phyloP scores from a whole-genome alignment of 1,140 invertebrate species.

The Cyclina sinensis region DNA sequence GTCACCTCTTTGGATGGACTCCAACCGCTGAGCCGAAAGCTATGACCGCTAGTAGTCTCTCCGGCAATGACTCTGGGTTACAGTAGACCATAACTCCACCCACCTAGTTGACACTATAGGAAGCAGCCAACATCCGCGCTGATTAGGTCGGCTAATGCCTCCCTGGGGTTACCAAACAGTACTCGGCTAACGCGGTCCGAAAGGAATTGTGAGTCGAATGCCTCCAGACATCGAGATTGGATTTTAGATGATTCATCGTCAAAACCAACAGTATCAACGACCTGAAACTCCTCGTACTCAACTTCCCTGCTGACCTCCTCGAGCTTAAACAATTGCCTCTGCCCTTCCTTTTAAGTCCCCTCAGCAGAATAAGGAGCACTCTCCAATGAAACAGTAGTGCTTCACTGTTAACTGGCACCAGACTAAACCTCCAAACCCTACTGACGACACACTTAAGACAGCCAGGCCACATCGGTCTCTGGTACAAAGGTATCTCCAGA shows the following conservation, averaged over 20 bases:
- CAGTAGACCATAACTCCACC: conserved; percentile 9
- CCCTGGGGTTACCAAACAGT: not conserved
- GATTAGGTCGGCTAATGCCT: not conserved
- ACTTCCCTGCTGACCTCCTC: not conserved
- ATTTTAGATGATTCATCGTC: not conserved
- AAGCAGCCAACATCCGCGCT: not conserved
- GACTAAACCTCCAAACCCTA: not conserved
- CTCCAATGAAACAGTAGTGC: no score
- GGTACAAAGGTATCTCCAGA: no score
- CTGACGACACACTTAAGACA: not conserved
- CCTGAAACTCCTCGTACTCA: not conserved
- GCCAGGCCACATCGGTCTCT: no score
- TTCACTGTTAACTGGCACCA: no score
- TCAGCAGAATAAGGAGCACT: no score
- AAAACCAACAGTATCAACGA: not conserved
- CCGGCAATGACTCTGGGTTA: conserved; percentile 21
- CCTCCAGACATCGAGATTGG: no score
- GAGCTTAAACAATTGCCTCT: no score
- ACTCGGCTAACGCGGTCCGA: not conserved
- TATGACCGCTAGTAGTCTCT: no score
- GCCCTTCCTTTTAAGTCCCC: no score
- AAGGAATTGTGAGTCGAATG: conserved; percentile 37
- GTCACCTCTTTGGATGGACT: conserved; percentile 36
- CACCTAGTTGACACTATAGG: not conserved
- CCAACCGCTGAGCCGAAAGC: conserved; percentile 28